Evolutionary conservation across 2,888 invertebrate genomes (phyloP), one percentile per base, ranked within the genome.

Genomic region (Lepidochitona cinerea): DNA sequence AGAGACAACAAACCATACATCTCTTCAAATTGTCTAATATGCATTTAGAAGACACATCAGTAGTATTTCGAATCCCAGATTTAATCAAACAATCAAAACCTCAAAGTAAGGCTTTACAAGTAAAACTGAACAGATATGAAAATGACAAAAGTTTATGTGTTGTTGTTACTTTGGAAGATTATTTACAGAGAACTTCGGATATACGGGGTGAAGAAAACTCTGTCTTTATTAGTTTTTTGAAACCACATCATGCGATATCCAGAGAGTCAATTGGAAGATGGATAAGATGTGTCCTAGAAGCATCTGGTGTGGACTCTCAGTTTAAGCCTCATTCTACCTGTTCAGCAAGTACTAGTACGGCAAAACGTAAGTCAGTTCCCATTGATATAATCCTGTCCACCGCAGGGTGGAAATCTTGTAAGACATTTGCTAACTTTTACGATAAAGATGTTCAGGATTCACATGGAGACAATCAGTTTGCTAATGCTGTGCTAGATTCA

Each of bases 341-440:
- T 18, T 68, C 70, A 59, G 75, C 75, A 29, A 14, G 37, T 29
- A 68, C 71, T n/a, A 70, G 73, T 33, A 41, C 52, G n/a, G 75
- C 75, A 6, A 59, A 33, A 37, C n/a, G 29, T 6, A 35, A 7
- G 4, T 37, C 36, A 23, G 73, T 68, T 3, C 73, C 75, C 12
- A 29, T 75, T 26, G 14, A 6, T 14, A 37, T 29, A 4, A 75
- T 75, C 35, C 23, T 75, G 53, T 54, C 69, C 41, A 75, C 66
- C 29, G 73, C 75, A 4, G 75, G 75, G 18, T 75, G 75, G 73
- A 37, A 54, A 12, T 68, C 52, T 64, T 64, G 29, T 33, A 33
- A 36, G 18, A 74, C 74, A 41, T 74, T 71, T 37, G 36, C 52
- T 7, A 68, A 64, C 14, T 74, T 74, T 32, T 74, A 74, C 37